phyloP scores from a whole-genome alignment of 2,888 invertebrate species.

The Pollenia amentaria region DNA sequence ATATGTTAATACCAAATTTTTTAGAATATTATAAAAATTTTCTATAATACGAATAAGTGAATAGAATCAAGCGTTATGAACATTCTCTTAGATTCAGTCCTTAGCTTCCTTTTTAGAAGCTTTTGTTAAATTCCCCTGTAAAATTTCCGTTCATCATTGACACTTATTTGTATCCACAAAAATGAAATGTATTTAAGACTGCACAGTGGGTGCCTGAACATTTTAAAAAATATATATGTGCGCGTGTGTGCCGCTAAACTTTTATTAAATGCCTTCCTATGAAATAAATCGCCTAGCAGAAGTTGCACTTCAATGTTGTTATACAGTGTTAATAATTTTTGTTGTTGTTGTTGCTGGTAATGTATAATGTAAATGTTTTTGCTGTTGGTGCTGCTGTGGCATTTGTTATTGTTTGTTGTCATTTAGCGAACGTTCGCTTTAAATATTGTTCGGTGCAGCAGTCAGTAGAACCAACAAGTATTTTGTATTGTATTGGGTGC shows the following conservation, averaged over 20 bases:
- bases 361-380: neutral
- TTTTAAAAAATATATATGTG: neutral
- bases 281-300: neutral
- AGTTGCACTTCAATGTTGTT: neutral
- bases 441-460: conserved; percentile 37
- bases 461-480: conserved; percentile 7
- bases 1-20: neutral
- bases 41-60: neutral
- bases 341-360: conserved; percentile 3
- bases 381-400: conserved; percentile 43
- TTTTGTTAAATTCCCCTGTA: neutral
- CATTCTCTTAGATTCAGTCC: too few species aligned
- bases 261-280: conserved; percentile 29
- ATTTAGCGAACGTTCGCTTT: conserved; percentile 59
- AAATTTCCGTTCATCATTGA: neutral
- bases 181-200: neutral
- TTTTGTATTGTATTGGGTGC: conserved; percentile 58
- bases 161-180: conserved; percentile 2
- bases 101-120: too few species aligned
- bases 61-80: too few species aligned
- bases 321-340: conserved; percentile 35
- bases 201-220: conserved; percentile 44
- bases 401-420: conserved; percentile 38
- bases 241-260: neutral
- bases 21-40: neutral